These are phyloP conservation scores for Montipora sp. DNA, from an alignment of 64 coral and sea anemone species.

Conservation along the genomic window DNA sequence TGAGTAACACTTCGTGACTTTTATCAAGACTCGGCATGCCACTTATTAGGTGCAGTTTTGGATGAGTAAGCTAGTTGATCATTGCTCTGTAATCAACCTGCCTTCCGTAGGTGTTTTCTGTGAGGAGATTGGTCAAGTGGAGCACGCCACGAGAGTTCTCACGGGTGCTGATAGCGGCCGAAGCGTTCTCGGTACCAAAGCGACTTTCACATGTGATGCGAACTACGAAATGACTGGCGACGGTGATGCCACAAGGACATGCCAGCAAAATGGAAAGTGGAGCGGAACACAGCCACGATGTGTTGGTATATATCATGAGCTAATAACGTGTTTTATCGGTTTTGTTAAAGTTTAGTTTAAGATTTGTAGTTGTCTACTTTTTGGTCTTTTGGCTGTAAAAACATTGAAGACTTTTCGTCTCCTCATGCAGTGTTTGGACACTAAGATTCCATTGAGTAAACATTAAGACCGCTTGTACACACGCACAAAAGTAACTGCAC, in stretches of 20 bases:
- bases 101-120: constrained; percentile 35
- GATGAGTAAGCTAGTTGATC: not conserved
- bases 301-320: constrained; percentile 21
- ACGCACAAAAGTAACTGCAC: too few relatives aligned
- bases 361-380: too few relatives aligned
- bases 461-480: too few relatives aligned
- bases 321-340: not conserved
- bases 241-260: constrained; percentile 21
- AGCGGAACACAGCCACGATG: constrained; percentile 62
- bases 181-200: constrained; percentile 33
- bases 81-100: not conserved
- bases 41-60: too few relatives aligned
- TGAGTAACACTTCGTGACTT: too few relatives aligned
- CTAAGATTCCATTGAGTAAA: too few relatives aligned
- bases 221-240: constrained; percentile 42
- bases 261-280: constrained; percentile 57
- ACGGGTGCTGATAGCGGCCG: not conserved
- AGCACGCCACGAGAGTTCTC: constrained; percentile 37
- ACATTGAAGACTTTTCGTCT: too few relatives aligned
- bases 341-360: not conserved
- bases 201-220: constrained; percentile 49
- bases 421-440: too few relatives aligned
- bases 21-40: not conserved
- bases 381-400: too few relatives aligned
- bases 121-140: constrained; percentile 50